Evolutionary conservation across 2,113 vertebrate species (phyloP).

Genomic region (Pampusana beccarii): DNA sequence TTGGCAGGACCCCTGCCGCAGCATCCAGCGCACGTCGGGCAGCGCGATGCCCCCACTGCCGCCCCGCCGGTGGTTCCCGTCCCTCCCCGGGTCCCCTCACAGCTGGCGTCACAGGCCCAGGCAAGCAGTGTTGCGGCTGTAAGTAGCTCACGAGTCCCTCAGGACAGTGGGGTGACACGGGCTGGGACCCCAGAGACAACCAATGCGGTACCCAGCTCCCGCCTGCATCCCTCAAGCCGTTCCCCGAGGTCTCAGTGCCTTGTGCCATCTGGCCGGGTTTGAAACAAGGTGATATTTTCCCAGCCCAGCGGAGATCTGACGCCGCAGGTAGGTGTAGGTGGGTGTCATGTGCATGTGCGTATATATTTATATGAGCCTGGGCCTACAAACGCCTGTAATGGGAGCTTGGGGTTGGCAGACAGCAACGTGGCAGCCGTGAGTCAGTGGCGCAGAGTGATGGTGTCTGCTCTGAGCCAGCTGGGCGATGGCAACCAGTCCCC

Average conservation of each 20-base stretch:
- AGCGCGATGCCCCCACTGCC: neutral
- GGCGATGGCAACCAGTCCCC: neutral
- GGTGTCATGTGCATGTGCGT: rapidly evolving
- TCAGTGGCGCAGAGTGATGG: neutral
- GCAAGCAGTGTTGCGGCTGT: too few relatives aligned
- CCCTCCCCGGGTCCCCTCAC: neutral
- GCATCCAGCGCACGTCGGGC: neutral
- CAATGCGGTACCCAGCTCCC: neutral
- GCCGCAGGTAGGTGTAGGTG: rapidly evolving
- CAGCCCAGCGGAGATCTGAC: neutral
- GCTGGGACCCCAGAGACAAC: neutral
- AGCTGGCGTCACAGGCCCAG: neutral
- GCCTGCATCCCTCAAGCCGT: neutral
- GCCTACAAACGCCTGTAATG: neutral
- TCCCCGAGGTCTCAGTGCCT: neutral
- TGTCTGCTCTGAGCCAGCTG: neutral
- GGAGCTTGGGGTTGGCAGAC: neutral
- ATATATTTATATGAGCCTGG: neutral
- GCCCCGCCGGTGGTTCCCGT: rapidly evolving
- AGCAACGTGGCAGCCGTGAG: neutral
- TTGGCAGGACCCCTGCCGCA: too few relatives aligned
- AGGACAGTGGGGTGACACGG: neutral
- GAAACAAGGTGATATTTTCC: neutral
- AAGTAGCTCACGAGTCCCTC: neutral
- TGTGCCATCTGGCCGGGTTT: neutral